Evolutionary conservation across 2,888 invertebrate genomes (phyloP).

Genomic region (Xylocampa areola): DNA sequence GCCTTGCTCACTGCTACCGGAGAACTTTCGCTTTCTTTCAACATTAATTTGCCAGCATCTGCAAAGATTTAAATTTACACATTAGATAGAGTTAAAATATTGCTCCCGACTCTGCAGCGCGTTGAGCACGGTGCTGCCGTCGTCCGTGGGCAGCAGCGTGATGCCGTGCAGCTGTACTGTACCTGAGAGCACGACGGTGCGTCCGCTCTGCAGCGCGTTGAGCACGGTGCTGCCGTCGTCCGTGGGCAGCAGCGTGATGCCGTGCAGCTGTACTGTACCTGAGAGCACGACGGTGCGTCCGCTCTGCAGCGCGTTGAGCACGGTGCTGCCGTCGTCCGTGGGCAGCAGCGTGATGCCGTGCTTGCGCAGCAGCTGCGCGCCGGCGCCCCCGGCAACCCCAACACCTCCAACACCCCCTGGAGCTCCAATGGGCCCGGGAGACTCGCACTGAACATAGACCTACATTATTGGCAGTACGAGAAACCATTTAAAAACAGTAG

Average conservation of each 20-base stretch:
- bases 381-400: constrained; percentile 39
- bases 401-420: too few relatives aligned
- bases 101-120: constrained; percentile 91
- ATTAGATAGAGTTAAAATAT: too few relatives aligned
- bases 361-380: constrained; percentile 93
- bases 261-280: constrained; percentile 93
- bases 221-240: constrained; percentile 93
- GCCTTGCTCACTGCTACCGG: constrained; percentile 19
- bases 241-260: constrained; percentile 95
- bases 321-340: constrained; percentile 92
- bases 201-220: constrained; percentile 95
- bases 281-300: constrained; percentile 42
- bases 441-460: too few relatives aligned
- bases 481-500: too few relatives aligned
- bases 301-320: constrained; percentile 93
- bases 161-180: constrained; percentile 94
- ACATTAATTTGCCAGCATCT: constrained; percentile 94
- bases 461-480: too few relatives aligned
- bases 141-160: constrained; percentile 95
- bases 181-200: constrained; percentile 91
- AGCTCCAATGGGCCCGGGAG: too few relatives aligned
- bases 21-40: constrained; percentile 86
- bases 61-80: constrained; percentile 45
- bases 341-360: constrained; percentile 97
- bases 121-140: constrained; percentile 92